Evolutionary conservation across 2,797 vertebrate species (phyloP), one percentile per base, ranked within the genome.

Genomic region (Pteronotus mesoamericanus): DNA sequence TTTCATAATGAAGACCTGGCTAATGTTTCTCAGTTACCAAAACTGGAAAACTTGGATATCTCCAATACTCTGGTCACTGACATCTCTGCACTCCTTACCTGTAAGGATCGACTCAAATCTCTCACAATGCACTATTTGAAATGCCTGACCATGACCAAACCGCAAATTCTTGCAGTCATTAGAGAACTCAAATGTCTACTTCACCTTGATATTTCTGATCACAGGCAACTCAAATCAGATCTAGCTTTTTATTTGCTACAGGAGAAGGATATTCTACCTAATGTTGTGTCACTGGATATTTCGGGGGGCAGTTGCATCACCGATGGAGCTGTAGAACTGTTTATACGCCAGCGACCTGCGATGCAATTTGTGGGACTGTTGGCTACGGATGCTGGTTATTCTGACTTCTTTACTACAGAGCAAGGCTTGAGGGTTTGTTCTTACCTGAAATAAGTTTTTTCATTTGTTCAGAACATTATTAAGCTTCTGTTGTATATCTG

Each of bases 121-220:
- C 98, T 99, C 19, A 99, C 99, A 0, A 99, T 99, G 97, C 99
- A 99, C 97, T 99, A 99, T 98, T 98, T 99, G 82, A 99, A 99
- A 97, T 98, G 99, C 95, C 98, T 99, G 95, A 99, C 99, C 97
- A 99, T 99, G 99, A 99, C 98, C 94, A 99, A 98, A 0, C 96
- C 98, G 66, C 99, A 99, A 83, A 95, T 99, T 94, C 98, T 99
- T 42, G 98, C 97, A 9, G 98, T 99, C 89, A 97, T 98, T 71
- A 95, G 90, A 77, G 97, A 97, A 75, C 95, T 98, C 69, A 93
- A 96, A 72, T 96, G 89, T 64, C 87, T 98, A 89, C 97, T 99
- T 98, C 99, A 99, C 91, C 98, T 99, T 97, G 99, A 99, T 98
- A 99, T 99, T 97, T 99, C 99, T 3, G 98, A 99, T 85, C 99